A percentile compares a stretch with the other conserved stretches of the same genome.
Conservation (phyloP, 2,797 vertebrate genomes). For the Spea hammondii region DNA sequence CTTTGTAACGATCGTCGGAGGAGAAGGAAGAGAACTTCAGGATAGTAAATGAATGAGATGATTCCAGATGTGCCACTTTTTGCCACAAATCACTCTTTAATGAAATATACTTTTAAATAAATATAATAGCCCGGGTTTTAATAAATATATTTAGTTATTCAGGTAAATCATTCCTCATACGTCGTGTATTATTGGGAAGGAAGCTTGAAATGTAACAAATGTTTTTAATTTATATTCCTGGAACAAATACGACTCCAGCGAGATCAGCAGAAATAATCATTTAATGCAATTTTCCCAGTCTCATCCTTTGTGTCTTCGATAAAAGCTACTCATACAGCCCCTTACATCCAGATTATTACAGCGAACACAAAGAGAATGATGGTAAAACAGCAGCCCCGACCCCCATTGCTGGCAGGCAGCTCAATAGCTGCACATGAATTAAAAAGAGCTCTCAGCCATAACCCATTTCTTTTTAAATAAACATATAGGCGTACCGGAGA, state of each 20-base stretch:
- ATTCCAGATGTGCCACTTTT: no score
- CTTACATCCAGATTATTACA: not conserved
- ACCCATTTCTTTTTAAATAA: not conserved
- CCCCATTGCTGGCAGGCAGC: not conserved
- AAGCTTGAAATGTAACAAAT: not conserved
- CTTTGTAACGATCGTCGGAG: no score
- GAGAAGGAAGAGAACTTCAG: no score
- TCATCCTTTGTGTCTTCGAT: constrained; percentile 7
- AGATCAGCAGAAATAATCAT: constrained; percentile 13
- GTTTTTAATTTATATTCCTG: constrained; percentile 16
- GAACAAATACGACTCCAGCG: constrained; percentile 4
- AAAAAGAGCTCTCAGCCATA: not conserved
- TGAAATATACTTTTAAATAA: no score
- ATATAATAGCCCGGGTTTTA: no score
- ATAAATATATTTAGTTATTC: no score
- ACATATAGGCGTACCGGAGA: no score
- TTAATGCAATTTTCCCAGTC: not conserved
- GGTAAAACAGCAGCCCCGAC: not conserved
- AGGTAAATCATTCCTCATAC: not conserved
- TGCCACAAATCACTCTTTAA: no score
- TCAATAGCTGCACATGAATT: not conserved
- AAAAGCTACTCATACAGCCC: not conserved
- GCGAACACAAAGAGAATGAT: not conserved
- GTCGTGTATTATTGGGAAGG: not conserved
- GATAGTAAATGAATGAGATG: no score